These are phyloP conservation scores for Maniola jurtina DNA, from an alignment of 1,140 invertebrate species.

Conservation along the genomic window DNA sequence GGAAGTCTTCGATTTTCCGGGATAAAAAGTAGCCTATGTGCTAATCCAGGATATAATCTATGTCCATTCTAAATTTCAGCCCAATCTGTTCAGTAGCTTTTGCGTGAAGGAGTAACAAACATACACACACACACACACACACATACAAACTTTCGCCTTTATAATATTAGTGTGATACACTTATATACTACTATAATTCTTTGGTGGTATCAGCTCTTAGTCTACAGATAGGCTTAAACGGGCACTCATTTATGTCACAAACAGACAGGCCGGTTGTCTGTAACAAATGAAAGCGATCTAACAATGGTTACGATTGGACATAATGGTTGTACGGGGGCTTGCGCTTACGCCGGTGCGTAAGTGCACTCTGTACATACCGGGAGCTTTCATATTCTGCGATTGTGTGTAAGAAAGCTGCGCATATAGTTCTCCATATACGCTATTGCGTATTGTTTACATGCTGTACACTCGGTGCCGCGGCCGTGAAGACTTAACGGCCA, in stretches of 20 bases:
- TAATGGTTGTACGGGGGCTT: slow-evolving; percentile 2
- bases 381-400: neutral
- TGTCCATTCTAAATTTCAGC: too few species aligned
- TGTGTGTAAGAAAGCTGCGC: neutral
- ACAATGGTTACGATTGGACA: slow-evolving; percentile 11
- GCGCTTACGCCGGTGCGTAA: neutral
- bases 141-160: too few species aligned
- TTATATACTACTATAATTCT: too few species aligned
- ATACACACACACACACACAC: too few species aligned
- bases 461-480: too few species aligned
- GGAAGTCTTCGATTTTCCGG: too few species aligned
- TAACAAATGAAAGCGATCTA: slow-evolving; percentile 14
- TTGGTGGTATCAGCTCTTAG: neutral
- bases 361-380: neutral
- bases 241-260: slow-evolving; percentile 12
- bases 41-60: too few species aligned
- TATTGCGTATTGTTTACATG: neutral
- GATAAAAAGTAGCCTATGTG: too few species aligned
- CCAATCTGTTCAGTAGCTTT: too few species aligned
- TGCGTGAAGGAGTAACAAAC: too few species aligned
- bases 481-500: too few species aligned
- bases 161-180: too few species aligned
- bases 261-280: slow-evolving; percentile 9
- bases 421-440: neutral
- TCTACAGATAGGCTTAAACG: slow-evolving; percentile 8